phyloP scores from a whole-genome alignment of 2,888 invertebrate genomes.

The Pseudococcus longispinus region DNA sequence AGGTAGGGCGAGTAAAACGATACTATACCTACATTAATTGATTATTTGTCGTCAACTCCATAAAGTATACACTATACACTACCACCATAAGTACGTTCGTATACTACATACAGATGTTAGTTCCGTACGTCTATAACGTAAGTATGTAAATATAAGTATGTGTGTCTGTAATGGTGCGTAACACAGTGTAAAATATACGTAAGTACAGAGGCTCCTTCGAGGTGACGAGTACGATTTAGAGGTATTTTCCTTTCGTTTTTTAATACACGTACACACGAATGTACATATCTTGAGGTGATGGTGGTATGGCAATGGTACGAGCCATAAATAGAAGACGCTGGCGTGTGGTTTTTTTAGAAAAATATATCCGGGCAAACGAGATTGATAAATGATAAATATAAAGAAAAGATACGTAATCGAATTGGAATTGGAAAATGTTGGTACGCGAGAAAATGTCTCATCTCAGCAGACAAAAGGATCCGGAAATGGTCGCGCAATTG shows the following conservation, averaged over 20 bases:
- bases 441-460: too few relatives aligned
- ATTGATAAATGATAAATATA: not conserved
- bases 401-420: too few relatives aligned
- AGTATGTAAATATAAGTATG: not conserved
- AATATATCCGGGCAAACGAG: not conserved
- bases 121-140: not conserved
- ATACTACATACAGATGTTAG: not conserved
- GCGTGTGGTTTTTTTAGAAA: not conserved
- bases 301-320: not conserved
- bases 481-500: too few relatives aligned
- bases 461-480: too few relatives aligned
- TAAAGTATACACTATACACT: not conserved
- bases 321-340: not conserved
- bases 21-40: not conserved
- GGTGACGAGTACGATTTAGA: not conserved
- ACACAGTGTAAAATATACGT: not conserved
- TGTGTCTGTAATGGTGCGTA: not conserved
- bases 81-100: not conserved
- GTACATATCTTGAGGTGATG: too few relatives aligned
- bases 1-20: not conserved
- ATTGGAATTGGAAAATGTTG: too few relatives aligned
- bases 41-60: conserved; percentile 5
- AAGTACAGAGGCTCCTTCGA: conserved; percentile 4
- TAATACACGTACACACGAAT: not conserved
- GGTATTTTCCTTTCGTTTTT: not conserved